Evolutionary conservation across 2,888 invertebrate genomes (phyloP), one percentile per base, ranked within the genome.

Genomic region (Agriopis marginaria): DNA sequence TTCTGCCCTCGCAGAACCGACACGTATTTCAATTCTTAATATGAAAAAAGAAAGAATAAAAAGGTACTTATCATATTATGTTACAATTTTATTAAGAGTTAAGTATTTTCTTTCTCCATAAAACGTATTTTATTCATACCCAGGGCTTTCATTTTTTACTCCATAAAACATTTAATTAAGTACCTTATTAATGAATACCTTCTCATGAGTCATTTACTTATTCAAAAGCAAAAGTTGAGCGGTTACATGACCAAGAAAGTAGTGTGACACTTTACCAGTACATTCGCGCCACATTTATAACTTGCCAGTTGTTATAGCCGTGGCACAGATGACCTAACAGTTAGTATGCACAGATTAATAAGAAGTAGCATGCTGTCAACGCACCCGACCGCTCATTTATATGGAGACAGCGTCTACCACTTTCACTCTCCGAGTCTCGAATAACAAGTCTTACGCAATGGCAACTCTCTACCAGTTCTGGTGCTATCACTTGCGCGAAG

Each of bases 371-470:
- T 50, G 63, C 63, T 78, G 71, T 68, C 85, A 83, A 84, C 85
- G 88, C 87, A 87, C 89, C 85, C 88, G 86, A 82, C 86, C 87
- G 84, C 84, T 90, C 89, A 92, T 93, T 92, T 89, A 89, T 93
- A 93, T 93, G 93, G 88, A 90, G 90, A 90, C 91, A 87, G 89
- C 86, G 86, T 86, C 86, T 85, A 86, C 85, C 89, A 93, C 93
- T 94, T 94, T 94, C 93, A 93, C 93, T 93, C 89, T 93, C 92
- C 84, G 59, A 65, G 65, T 69, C 68, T 65, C 82, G 85, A 88
- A 90, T 86, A 90, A 89, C 92, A 89, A 89, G 89, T 88, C 83
- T 94, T 93, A 92, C 88, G 93, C 89, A 93, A 94, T 86, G 76
- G 70, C 87, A 83, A 83, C 91, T 91, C 91, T 92, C 91, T 89